Evolutionary conservation across 2,113 vertebrate species (phyloP).

Genomic region (Barnardius zonarius): DNA sequence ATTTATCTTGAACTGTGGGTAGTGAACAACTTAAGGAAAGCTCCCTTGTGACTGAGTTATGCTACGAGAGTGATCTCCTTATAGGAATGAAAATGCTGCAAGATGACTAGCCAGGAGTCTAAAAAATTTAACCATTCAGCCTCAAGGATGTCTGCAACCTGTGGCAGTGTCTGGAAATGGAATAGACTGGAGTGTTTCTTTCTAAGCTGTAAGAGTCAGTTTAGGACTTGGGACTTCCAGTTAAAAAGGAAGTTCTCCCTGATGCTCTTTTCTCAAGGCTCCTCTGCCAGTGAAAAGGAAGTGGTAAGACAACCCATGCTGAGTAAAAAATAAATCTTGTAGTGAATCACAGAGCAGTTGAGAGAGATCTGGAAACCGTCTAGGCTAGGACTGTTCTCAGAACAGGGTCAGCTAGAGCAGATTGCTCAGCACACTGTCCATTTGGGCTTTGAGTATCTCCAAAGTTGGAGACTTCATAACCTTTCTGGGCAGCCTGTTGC

Average conservation of each 20-base stretch:
- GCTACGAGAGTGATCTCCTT: background rate
- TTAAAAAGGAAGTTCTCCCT: background rate
- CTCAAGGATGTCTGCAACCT: background rate
- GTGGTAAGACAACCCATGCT: background rate
- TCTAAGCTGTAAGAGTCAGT: background rate
- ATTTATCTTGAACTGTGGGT: background rate
- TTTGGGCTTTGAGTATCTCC: background rate
- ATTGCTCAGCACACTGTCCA: background rate
- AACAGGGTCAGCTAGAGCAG: background rate
- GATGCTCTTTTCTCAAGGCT: background rate
- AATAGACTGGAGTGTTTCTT: background rate
- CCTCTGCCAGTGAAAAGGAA: background rate
- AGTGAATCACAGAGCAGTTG: background rate
- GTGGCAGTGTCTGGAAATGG: background rate
- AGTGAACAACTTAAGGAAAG: background rate
- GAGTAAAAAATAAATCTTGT: background rate
- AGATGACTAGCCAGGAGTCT: background rate
- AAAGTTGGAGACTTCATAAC: background rate
- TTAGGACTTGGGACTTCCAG: background rate
- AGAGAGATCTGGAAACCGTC: background rate
- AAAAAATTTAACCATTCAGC: background rate
- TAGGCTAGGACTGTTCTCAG: background rate
- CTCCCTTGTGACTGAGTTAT: background rate
- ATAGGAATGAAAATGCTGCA: background rate
- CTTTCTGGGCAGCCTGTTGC: background rate